Base-by-base conservation (phyloP, 2,797 vertebrate species). In the Hephaestus fuliginosus region DNA sequence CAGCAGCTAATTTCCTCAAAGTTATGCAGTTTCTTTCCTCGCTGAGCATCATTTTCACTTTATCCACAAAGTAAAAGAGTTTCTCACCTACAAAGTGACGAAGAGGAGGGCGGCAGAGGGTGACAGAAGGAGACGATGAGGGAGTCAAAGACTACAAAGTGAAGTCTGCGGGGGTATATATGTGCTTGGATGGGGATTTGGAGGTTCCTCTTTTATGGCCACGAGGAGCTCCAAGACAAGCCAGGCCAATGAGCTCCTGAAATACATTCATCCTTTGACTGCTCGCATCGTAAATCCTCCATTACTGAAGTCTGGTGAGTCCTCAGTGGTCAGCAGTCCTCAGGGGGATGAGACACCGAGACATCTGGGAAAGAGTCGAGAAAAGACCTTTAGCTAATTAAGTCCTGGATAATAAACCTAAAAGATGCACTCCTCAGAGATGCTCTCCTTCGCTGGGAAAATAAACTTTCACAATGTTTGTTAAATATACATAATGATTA, bases 181-280 rank as follows among this genome's bases (percentile, higher is more conserved):
- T 89, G 88, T 3, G 56, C 74, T 78, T 63, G 67, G 69, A 66
- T 7, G 2, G 51, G 41, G 51, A 33, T 74, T 51, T 7, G 7
- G n/a, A 20, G 18, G 36, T 28, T 78, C 68, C 84, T 88, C 85
- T 25, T 80, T 88, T 93, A 92, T 81, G 90, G 88, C 22, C 82
- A 86, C 57, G 80, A 76, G 70, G 58, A 67, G 52, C 65, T 28
- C n/a, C 20, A 62, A 70, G 62, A 72, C 81, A 66, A 41, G 87
- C 43, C 49, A 64, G 65, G 57, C 25, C 61, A 68, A 72, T 13
- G 64, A 78, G 88, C 57, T 83, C 90, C 85, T 80, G 76, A 89
- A 93, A 92, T 90, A 91, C 84, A 60, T 80, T 65, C 74, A 71
- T 89, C 71, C 76, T 86, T 77, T 89, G 80, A 87, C 85, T 28